Evolutionary conservation across 2,113 vertebrate genomes (phyloP).

Genomic region (Daboia siamensis): DNA sequence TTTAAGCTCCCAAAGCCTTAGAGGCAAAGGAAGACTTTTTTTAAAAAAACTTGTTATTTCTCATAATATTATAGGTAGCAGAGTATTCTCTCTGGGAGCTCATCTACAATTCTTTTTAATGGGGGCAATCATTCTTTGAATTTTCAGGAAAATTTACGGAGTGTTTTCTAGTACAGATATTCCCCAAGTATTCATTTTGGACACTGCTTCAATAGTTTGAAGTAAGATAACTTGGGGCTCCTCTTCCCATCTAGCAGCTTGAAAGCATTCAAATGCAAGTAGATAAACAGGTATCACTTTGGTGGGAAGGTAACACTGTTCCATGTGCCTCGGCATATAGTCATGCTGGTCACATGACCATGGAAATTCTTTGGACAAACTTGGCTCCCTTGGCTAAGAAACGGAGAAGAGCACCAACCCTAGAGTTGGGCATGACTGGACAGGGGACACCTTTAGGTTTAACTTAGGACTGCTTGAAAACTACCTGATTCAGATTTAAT

Average conservation of each 20-base stretch:
- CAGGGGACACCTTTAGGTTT: not conserved
- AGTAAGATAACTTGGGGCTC: not conserved
- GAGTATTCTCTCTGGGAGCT: not conserved
- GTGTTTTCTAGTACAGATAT: not conserved
- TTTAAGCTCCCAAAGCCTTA: slow-evolving; percentile 21
- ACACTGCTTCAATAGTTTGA: not conserved
- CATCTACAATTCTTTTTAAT: not conserved
- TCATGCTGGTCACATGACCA: not conserved
- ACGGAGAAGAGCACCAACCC: not conserved
- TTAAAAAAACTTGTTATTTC: slow-evolving; percentile 16
- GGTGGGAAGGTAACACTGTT: not conserved
- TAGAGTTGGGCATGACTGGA: not conserved
- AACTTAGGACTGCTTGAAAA: not conserved
- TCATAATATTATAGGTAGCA: slow-evolving; percentile 39
- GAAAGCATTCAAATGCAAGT: not conserved
- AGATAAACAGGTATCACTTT: not conserved
- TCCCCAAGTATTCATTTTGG: not conserved
- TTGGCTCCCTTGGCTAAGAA: not conserved
- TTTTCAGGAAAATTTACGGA: not conserved
- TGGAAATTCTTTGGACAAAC: not conserved
- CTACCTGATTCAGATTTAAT: not conserved
- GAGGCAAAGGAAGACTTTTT: not conserved
- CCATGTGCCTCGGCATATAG: not conserved
- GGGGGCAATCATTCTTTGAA: not conserved
- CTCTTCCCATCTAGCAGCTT: not conserved